phyloP scores from a whole-genome alignment of 2,113 vertebrate species.

The Daubentonia madagascariensis region DNA sequence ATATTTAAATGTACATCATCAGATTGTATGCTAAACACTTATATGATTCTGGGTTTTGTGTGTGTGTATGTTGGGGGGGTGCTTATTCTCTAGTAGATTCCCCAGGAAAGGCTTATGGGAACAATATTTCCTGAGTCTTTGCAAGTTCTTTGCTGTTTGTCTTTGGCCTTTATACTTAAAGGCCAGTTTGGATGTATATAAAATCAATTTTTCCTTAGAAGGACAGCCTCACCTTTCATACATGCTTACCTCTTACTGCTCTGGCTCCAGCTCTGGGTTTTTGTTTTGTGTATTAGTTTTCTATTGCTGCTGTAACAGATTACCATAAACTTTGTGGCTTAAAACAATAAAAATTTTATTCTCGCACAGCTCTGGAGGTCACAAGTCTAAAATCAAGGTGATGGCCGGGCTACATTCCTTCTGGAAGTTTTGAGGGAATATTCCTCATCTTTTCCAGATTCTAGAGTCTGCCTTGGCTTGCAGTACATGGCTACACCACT shows the following conservation, averaged over 20 bases:
- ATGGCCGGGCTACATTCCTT: background rate
- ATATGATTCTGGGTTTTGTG: background rate
- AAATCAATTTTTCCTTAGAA: background rate
- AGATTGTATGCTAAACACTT: background rate
- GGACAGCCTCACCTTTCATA: background rate
- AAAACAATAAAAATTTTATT: background rate
- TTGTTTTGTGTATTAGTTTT: background rate
- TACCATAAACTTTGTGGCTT: background rate
- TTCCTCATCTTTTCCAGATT: background rate
- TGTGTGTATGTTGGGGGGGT: background rate
- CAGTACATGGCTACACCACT: background rate
- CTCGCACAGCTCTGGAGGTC: background rate
- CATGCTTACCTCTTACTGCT: background rate
- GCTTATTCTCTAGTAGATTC: background rate
- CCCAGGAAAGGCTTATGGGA: background rate
- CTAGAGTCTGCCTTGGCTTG: background rate
- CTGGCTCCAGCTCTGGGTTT: background rate
- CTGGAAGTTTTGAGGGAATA: background rate
- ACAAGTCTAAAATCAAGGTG: background rate
- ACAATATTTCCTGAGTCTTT: background rate
- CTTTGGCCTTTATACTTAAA: background rate
- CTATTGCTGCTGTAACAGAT: background rate
- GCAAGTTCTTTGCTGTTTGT: background rate
- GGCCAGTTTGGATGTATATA: background rate
- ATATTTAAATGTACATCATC: background rate